Base-by-base conservation (phyloP, 2,797 vertebrate genomes). In the Gymnoscopelus microlampas region DNA sequence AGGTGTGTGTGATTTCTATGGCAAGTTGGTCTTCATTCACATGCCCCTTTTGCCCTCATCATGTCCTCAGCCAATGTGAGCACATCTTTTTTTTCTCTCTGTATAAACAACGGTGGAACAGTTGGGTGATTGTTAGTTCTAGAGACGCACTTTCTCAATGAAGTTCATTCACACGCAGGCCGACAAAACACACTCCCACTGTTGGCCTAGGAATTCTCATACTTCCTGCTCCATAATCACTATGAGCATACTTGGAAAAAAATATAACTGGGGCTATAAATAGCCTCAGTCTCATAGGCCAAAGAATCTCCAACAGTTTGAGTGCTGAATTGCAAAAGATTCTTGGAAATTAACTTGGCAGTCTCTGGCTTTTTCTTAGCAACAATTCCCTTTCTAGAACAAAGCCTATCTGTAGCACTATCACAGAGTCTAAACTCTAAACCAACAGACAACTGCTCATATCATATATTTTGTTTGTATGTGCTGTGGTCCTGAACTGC, bases 241-340 rank as follows among this genome's bases (percentile, higher is more conserved):
- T 62, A 53, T 77, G 70, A 82, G 68, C 60, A 65, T n/a, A 26
- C 66, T 73, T 51, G n/a, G 50, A 66, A 51, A 66, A 74, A 81
- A 85, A 79, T 78, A 70, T 59, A 73, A 73, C 65, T 59, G 1
- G 19, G 55, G 81, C 84, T 74, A 82, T 80, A 86, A 88, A 87
- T 88, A 84, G 53, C 56, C 71, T 10, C 7, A 2, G 62, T 39
- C 58, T 70, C 53, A 0, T 39, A 49, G 64, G 64, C 57, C 39
- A 53, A 19, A 13, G 6, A 54, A 14, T 47, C 49, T 44, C 29
- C 51, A 29, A 72, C 55, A 82, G 55, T 39, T 61, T 50, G 63
- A 14, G 64, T 35, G 53, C 62, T 76, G 71, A 78, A 64, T 51
- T 63, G 39, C 32, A 62, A 14, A 61, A 67, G 39, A 60, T 60